phyloP scores from a whole-genome alignment of 1,140 invertebrate genomes.

The Drosophila equinoxialis region DNA sequence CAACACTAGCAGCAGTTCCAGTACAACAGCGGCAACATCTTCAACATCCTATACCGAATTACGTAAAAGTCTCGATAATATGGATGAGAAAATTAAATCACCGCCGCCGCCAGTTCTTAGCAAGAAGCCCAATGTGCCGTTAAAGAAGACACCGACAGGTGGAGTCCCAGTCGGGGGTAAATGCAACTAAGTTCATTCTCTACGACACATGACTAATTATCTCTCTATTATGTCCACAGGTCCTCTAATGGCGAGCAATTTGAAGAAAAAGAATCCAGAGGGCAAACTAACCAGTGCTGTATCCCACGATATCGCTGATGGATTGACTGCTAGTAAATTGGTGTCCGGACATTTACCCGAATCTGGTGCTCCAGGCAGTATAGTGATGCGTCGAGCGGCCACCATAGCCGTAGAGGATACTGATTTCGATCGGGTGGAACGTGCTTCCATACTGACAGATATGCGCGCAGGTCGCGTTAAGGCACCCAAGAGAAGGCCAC shows the following conservation, averaged over 20 bases:
- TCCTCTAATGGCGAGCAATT: conserved; percentile 84
- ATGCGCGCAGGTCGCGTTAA: conserved; percentile 86
- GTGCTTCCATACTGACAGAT: conserved; percentile 86
- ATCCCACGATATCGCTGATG: conserved; percentile 76
- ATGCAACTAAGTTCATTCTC: background rate
- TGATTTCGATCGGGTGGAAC: conserved; percentile 86
- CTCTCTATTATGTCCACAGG: conserved; percentile 46
- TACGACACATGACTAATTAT: conserved; percentile 2
- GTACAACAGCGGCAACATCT: conserved; percentile 12
- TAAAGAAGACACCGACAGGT: conserved; percentile 86
- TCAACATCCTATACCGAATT: conserved; percentile 50
- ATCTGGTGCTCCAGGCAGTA: conserved; percentile 47
- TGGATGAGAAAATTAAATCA: conserved; percentile 80
- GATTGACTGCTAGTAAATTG: conserved; percentile 66
- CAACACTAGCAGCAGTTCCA: conserved; percentile 36
- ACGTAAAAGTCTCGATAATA: conserved; percentile 77
- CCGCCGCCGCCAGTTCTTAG: conserved; percentile 78
- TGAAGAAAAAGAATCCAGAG: conserved; percentile 84
- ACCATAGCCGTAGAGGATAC: conserved; percentile 77
- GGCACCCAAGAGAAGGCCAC: conserved; percentile 85
- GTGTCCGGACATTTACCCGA: conserved; percentile 53
- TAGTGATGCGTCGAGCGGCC: conserved; percentile 69
- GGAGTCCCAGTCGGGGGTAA: conserved; percentile 83
- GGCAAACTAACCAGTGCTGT: conserved; percentile 77
- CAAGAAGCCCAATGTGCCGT: conserved; percentile 86